Evolutionary conservation across 92 coral and sea anemone genomes (phyloP).

Genomic region (Montipora capitata): DNA sequence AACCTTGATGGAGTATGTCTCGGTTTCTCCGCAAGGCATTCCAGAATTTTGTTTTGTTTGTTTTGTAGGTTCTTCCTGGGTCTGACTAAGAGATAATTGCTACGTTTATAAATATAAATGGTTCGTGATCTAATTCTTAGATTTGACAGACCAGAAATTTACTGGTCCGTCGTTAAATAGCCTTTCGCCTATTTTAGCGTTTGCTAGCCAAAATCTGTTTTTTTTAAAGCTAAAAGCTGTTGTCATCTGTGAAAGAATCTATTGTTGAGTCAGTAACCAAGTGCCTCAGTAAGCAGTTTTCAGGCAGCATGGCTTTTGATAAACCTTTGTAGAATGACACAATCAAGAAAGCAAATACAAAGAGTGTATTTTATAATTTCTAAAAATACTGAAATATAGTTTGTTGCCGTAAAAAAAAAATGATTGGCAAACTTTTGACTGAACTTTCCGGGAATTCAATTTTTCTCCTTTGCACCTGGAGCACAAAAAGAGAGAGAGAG

Average conservation of each 20-base stretch:
- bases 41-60: background rate
- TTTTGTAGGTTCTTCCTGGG: too few relatives aligned
- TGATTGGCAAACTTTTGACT: too few relatives aligned
- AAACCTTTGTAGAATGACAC: slow-evolving; percentile 6
- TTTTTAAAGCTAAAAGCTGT: background rate
- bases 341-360: background rate
- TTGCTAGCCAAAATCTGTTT: too few relatives aligned
- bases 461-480: too few relatives aligned
- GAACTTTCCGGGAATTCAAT: too few relatives aligned
- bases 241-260: background rate
- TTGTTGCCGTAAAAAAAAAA: too few relatives aligned
- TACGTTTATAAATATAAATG: background rate
- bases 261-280: background rate
- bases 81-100: background rate
- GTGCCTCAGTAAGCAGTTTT: background rate
- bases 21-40: background rate
- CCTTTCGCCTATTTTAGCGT: too few relatives aligned
- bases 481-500: too few relatives aligned
- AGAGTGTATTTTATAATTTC: background rate
- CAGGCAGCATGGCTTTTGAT: background rate
- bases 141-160: background rate
- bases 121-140: slow-evolving; percentile 14
- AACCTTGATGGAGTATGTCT: background rate
- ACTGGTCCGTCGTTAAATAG: too few relatives aligned
- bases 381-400: too few relatives aligned